Base-by-base conservation (phyloP, 2,888 invertebrate genomes). In the Conchocele bisecta region DNA sequence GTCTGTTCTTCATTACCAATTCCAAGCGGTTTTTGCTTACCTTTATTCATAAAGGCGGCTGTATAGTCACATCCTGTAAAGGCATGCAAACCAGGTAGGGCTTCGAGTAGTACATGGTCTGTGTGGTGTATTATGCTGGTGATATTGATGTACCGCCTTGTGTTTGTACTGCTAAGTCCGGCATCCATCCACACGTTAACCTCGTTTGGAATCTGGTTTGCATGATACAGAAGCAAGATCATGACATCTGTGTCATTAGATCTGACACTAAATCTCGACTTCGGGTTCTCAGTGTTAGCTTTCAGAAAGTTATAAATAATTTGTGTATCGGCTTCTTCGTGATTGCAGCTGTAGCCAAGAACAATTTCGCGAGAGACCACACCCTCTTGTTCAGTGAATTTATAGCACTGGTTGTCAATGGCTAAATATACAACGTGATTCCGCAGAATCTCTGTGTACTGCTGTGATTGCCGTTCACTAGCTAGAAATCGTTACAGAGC, bases 301-400 rank as follows among this genome's bases (percentile, higher is more conserved):
- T 24, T 24, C 39, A 41, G 24, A 20, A 58, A 22, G 29, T 48
- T 48, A 11, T 20, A 41, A 7, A 58, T 26, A 24, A 66, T 41
- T 20, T 53, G 51, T 6, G 66, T 59, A 20, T 67, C 67, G n/a
- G 67, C 60, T 33, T 59, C 54, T 44, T 59, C 67, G 39, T 67
- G 59, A 13, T 53, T n/a, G 17, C 67, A 60, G 3, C 13, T 35
- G n/a, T 53, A 26, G 3, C 46, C 44, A 28, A 24, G n/a, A 20
- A 42, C 11, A n/a, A 53, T 24, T 15, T 41, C 28, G 11, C 29
- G 33, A 11, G n/a, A 20, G 15, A 66, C 35, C 15, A 29, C n/a
- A 1, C 17, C 41, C 15, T 50, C 13, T 13, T 15, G n/a, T 26
- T n/a, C 39, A 11, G n/a, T 20, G 28, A 20, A 57, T 1, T 6